Percentiles rank a stretch among this genome's conserved stretches.
These are phyloP conservation scores for Zosterops pallidus DNA, from an alignment of 2,113 vertebrate species.

Conservation along the genomic window DNA sequence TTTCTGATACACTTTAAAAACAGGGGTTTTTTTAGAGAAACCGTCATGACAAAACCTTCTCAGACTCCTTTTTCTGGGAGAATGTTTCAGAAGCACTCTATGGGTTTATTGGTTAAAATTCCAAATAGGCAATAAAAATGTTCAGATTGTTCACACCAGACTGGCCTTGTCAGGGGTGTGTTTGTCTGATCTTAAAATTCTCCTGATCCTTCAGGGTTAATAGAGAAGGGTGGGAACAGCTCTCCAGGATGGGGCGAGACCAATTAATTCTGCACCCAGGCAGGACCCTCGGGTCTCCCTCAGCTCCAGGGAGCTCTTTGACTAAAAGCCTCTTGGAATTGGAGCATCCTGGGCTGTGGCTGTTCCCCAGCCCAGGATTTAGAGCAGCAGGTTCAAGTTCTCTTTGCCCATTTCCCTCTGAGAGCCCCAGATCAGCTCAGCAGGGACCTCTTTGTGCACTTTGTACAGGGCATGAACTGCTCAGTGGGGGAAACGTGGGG, in stretches of 20 bases:
- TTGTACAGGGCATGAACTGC: not conserved
- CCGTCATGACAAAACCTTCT: not conserved
- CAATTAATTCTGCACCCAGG: not conserved
- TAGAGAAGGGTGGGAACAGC: not conserved
- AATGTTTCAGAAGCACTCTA: not conserved
- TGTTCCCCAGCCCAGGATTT: not conserved
- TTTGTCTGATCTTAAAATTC: not conserved
- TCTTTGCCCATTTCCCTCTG: fast-evolving
- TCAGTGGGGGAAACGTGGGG: fast-evolving
- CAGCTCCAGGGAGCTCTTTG: not conserved
- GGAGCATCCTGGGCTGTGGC: not conserved
- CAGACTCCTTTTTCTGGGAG: not conserved
- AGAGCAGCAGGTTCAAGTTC: not conserved
- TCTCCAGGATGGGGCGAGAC: not conserved
- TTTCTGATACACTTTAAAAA: not conserved
- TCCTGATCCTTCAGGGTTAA: not conserved
- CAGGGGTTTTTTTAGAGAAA: not conserved
- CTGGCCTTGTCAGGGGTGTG: not conserved
- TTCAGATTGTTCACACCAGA: not conserved
- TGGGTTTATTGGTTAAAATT: not conserved
- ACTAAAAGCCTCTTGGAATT: not conserved
- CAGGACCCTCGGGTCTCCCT: not conserved
- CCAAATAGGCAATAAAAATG: not conserved
- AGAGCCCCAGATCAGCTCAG: not conserved
- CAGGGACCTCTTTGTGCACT: not conserved